A percentile compares a stretch with the other conserved stretches of the same genome.
Evolutionary conservation across 2,797 vertebrate species (phyloP).

Genomic region (Clamator glandarius): DNA sequence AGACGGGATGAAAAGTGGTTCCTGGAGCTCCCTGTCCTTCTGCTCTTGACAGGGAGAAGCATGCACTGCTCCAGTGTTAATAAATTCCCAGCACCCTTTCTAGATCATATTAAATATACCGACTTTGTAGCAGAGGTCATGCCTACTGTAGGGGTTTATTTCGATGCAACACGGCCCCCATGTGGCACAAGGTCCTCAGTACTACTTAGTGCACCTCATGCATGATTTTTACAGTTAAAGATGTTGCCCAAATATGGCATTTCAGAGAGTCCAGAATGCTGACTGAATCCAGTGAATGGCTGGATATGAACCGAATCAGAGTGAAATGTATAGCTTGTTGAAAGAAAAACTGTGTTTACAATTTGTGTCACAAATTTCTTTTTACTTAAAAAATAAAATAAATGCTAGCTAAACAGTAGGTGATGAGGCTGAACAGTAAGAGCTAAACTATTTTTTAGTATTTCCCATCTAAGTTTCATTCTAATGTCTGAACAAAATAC

Average conservation of each 20-base stretch:
- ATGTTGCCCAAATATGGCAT: fast-evolving
- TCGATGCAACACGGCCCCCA: not conserved
- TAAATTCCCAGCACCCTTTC: not conserved
- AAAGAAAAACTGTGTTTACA: not conserved
- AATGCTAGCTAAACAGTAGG: not conserved
- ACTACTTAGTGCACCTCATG: fast-evolving
- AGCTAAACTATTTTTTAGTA: fast-evolving
- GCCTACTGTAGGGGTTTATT: not conserved
- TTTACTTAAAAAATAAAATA: not conserved
- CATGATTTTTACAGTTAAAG: not conserved
- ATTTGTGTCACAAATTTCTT: not conserved
- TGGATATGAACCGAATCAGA: not conserved
- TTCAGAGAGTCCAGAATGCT: not conserved
- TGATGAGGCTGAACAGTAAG: not conserved
- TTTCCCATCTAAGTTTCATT: not conserved
- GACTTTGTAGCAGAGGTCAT: not conserved
- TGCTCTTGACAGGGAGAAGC: not conserved
- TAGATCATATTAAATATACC: not conserved
- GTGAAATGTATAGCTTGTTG: not conserved
- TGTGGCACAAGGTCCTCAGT: not conserved
- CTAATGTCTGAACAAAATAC: not conserved
- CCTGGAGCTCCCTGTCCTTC: not conserved
- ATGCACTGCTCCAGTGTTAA: not conserved
- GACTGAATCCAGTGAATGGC: not conserved
- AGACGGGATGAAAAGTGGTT: not conserved